phyloP scores from a whole-genome alignment of 2,113 vertebrate genomes.

The Thinocorus orbignyianus region DNA sequence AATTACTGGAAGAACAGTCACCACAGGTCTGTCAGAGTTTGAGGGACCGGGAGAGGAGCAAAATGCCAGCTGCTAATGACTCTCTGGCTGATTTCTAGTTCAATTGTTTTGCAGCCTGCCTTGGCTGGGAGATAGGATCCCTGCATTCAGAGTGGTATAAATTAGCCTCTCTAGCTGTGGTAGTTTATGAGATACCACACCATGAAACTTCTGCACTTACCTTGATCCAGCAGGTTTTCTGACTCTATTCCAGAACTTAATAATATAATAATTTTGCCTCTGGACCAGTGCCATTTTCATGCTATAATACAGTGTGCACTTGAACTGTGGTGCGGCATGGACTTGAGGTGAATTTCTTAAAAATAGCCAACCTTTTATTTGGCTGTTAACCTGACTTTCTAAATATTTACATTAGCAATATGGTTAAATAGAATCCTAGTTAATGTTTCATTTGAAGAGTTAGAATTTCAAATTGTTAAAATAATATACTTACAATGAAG shows the following conservation, averaged over 20 bases:
- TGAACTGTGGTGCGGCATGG: neutral
- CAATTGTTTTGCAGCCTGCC: neutral
- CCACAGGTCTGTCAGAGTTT: neutral
- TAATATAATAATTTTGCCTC: neutral
- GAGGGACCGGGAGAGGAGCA: neutral
- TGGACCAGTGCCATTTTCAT: neutral
- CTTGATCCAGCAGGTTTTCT: neutral
- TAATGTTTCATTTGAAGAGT: neutral
- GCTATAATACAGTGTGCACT: neutral
- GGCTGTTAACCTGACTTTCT: neutral
- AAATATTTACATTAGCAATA: neutral
- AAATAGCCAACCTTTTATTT: neutral
- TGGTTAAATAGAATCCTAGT: neutral
- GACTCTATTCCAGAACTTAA: neutral
- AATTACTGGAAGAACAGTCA: neutral
- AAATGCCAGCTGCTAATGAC: neutral
- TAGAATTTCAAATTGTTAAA: neutral
- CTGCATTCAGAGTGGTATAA: neutral
- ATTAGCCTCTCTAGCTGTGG: neutral
- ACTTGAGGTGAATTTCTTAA: neutral
- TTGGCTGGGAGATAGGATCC: neutral
- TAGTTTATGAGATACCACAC: neutral
- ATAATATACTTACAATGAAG: slow-evolving; percentile 83
- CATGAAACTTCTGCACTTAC: neutral
- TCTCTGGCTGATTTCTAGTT: neutral